Evolutionary conservation across 2,888 invertebrate species (phyloP), one percentile per base, ranked within the genome.

Genomic region (Caradrina clavipalpis): DNA sequence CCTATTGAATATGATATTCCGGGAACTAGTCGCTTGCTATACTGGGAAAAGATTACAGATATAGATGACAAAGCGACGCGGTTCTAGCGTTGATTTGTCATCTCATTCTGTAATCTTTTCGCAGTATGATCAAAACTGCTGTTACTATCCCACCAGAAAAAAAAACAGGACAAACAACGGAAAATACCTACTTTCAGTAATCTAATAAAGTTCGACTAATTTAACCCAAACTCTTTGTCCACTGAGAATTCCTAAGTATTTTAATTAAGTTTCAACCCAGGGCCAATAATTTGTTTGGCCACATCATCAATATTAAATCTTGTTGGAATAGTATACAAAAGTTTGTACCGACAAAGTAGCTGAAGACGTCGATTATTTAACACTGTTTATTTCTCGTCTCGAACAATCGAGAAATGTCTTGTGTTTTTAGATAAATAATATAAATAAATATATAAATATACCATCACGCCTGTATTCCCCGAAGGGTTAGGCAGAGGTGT

Each of bases 301-400:
- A 73, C 82, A 69, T 65, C 75, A 80, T 80, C 58, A 79, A 82
- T 79, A 82, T 76, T 76, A 69, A 73, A 79, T 69, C 63, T 76
- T 58, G 64, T 71, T 73, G 35, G 60, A 53, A 56, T 59, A 73
- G 13, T 53, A n/a, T n/a, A 55, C 13, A 61, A 62, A 73, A 66
- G 31, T 61, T 72, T 62, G 35, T 22, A 54, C 45, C n/a, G 22
- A 17, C 15, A 60, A 65, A 56, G 53, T 22, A 51, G 31, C 57
- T 35, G 1, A 69, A 49, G n/a, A 19, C 45, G 21, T 55, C 13
- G n/a, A 61, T 49, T 62, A 45, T 58, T 59, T 35, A 54, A 69
- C 39, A 49, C 11, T 54, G 53, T 59, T 69, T 69, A 31, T 19
- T 68, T 49, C 50, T 75, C 53, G 35, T 35, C 0, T 21, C 2